Evolutionary conservation across 1,140 invertebrate genomes (phyloP).

Genomic region (Drosophila watanabei): DNA sequence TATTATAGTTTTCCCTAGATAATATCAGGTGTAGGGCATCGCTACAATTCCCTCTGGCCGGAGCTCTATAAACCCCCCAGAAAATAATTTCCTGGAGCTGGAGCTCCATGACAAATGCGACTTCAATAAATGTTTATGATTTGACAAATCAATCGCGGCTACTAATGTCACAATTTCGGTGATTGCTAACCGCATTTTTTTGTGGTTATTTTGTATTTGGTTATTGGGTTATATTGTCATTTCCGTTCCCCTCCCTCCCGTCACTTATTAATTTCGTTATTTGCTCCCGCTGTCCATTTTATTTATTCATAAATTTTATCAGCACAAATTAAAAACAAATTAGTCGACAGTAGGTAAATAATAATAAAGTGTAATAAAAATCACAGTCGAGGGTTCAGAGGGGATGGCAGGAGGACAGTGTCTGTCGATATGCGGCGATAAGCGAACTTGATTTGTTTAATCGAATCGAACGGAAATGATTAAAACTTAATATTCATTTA

Average conservation of each 20-base stretch:
- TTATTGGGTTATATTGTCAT: conserved; percentile 2
- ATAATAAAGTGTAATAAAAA: conserved; percentile 83
- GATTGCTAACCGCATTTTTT: conserved; percentile 23
- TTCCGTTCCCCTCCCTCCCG: background rate
- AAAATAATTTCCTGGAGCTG: conserved; percentile 7
- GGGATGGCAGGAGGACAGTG: conserved; percentile 6
- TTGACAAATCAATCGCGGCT: conserved; percentile 79
- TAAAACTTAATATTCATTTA: conserved; percentile 69
- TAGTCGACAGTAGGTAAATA: conserved; percentile 83
- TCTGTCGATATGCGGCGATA: conserved; percentile 67
- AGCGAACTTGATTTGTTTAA: conserved; percentile 66
- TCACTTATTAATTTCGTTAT: conserved; percentile 79
- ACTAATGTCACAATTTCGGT: conserved; percentile 69
- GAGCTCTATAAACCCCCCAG: background rate
- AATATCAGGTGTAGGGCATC: background rate
- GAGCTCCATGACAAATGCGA: conserved; percentile 49
- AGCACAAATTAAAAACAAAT: conserved; percentile 83
- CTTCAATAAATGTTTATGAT: conserved; percentile 72
- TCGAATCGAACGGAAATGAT: conserved; percentile 68
- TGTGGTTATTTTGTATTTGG: conserved; percentile 3
- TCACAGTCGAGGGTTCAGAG: conserved; percentile 31
- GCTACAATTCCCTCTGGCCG: background rate
- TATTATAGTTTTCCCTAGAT: background rate
- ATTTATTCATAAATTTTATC: conserved; percentile 81
- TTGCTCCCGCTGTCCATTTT: conserved; percentile 66